A percentile compares a stretch with the other conserved stretches of the same genome.
These are phyloP conservation scores for Platycheirus albimanus DNA, from an alignment of 2,888 invertebrate species.

Conservation along the genomic window DNA sequence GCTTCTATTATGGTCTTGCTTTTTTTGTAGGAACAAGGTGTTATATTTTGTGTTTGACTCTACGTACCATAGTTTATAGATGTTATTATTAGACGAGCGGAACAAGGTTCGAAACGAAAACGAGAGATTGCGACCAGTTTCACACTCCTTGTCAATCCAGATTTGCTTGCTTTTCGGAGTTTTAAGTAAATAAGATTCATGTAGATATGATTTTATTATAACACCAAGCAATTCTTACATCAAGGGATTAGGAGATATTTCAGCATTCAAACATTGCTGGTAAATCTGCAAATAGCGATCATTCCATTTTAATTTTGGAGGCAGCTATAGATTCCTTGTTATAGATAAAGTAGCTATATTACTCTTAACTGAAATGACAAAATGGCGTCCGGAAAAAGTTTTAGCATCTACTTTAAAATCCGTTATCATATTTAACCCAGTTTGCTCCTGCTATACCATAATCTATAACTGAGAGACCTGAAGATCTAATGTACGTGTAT, in stretches of 20 bases:
- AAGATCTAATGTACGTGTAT: background rate
- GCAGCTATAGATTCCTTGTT: too few relatives aligned
- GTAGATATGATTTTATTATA: background rate
- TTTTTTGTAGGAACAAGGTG: too few relatives aligned
- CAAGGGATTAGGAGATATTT: background rate
- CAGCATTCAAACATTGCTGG: background rate
- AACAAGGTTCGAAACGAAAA: too few relatives aligned
- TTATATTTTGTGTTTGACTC: too few relatives aligned
- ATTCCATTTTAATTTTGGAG: too few relatives aligned
- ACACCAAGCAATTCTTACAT: background rate
- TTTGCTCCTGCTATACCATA: background rate
- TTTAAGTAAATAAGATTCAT: too few relatives aligned
- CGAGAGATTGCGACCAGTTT: background rate
- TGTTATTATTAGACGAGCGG: background rate
- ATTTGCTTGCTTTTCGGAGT: too few relatives aligned
- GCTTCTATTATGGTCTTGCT: too few relatives aligned
- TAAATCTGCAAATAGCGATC: background rate
- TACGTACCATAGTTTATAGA: background rate
- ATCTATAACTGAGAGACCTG: background rate
- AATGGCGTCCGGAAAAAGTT: background rate
- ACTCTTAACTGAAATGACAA: background rate
- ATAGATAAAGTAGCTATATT: background rate
- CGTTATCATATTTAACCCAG: background rate
- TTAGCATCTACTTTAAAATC: too few relatives aligned
- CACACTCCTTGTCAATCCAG: background rate